Conservation (phyloP, 1,140 invertebrate genomes). For the Platorchestia sp. region DNA sequence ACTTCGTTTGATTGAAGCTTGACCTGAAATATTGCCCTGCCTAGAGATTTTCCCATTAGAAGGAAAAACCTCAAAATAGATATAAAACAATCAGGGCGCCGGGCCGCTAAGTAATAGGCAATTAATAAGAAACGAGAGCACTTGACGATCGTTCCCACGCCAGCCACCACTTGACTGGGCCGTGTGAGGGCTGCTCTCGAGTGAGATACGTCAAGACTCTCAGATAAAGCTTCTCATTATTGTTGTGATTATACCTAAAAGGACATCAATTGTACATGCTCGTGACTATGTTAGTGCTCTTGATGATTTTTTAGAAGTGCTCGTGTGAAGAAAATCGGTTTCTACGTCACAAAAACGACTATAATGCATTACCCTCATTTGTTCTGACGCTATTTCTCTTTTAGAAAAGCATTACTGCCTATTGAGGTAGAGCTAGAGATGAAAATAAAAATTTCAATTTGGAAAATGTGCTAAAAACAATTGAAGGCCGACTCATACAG, state of each 20-base stretch:
- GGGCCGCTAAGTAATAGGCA: neutral
- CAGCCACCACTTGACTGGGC: neutral
- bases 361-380: neutral
- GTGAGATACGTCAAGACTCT: neutral
- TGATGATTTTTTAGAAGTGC: neutral
- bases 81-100: neutral
- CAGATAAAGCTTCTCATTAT: slow-evolving; percentile 19
- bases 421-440: neutral
- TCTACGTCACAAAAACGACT: neutral
- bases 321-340: neutral
- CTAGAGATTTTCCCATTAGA: neutral
- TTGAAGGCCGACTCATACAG: too few relatives aligned
- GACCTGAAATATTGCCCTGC: neutral
- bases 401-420: too few relatives aligned
- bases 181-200: neutral
- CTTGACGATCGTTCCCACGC: neutral
- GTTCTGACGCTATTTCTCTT: too few relatives aligned
- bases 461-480: too few relatives aligned
- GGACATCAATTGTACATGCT: neutral
- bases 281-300: neutral
- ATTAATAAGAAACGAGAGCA: neutral
- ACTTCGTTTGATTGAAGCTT: neutral
- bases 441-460: neutral
- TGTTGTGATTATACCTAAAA: neutral
- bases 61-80: neutral